phyloP scores from a whole-genome alignment of 2,113 vertebrate species.

The Chloropsis cyanopogon region DNA sequence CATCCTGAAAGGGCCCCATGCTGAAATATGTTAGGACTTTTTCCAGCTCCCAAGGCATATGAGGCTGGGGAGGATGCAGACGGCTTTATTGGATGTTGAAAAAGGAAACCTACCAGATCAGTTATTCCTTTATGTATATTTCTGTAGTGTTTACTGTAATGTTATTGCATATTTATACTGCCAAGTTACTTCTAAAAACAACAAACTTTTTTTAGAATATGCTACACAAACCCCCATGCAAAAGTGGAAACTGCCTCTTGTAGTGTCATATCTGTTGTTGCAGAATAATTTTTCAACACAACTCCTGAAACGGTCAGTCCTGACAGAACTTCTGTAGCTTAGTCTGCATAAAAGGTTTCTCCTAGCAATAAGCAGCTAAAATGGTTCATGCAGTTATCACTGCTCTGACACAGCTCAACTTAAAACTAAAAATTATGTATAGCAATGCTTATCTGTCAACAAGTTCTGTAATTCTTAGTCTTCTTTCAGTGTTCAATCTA shows the following conservation, averaged over 20 bases:
- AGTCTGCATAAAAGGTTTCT: neutral
- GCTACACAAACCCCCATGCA: neutral
- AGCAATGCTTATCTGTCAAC: neutral
- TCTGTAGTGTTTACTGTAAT: conserved; percentile 4
- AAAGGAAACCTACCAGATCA: neutral
- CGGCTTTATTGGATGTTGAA: neutral
- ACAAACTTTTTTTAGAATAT: neutral
- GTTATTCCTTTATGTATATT: neutral
- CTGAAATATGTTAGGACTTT: neutral
- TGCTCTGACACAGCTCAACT: neutral
- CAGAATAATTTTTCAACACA: neutral
- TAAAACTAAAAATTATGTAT: neutral
- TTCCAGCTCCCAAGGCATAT: neutral
- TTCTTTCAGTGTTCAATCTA: neutral
- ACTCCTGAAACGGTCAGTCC: neutral
- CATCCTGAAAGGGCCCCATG: neutral
- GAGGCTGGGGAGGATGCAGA: neutral
- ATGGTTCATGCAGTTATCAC: neutral
- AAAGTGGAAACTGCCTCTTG: neutral
- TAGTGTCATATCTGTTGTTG: neutral
- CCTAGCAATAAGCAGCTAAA: neutral
- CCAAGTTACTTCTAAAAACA: conserved; percentile 1
- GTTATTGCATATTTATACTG: neutral
- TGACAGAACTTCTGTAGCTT: neutral
- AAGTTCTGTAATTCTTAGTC: neutral